These are phyloP conservation scores for Charanyca ferruginea DNA, from an alignment of 2,888 invertebrate genomes.

Conservation along the genomic window DNA sequence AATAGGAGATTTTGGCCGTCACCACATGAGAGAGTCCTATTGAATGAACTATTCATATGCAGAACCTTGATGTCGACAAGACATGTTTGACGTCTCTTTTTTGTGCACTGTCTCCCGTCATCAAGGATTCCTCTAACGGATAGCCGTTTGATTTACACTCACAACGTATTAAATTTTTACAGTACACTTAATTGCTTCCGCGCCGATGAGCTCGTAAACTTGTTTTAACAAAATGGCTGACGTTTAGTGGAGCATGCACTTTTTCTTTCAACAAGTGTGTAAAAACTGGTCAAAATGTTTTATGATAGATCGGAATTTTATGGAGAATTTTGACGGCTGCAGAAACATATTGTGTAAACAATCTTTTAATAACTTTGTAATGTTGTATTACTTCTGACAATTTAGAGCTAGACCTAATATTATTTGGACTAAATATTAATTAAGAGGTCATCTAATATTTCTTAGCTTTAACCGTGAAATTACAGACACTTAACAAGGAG, in stretches of 20 bases:
- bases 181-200: constrained; percentile 83
- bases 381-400: too few relatives aligned
- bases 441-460: too few relatives aligned
- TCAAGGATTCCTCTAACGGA: constrained; percentile 68
- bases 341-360: constrained; percentile 3
- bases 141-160: constrained; percentile 72
- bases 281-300: constrained; percentile 26
- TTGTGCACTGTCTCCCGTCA: constrained; percentile 58
- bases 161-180: constrained; percentile 78
- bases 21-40: too few relatives aligned
- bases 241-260: constrained; percentile 47
- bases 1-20: too few relatives aligned
- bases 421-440: too few relatives aligned
- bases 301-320: constrained; percentile 2
- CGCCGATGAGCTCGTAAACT: constrained; percentile 72
- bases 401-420: too few relatives aligned
- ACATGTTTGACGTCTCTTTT: neutral
- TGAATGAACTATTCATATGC: constrained; percentile 16
- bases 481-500: too few relatives aligned
- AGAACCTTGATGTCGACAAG: constrained; percentile 34
- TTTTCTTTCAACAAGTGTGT: constrained; percentile 54
- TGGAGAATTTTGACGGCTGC: neutral
- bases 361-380: neutral
- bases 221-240: constrained; percentile 51
- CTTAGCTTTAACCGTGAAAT: too few relatives aligned